Evolutionary conservation across 1,140 invertebrate genomes (phyloP), one percentile per base, ranked within the genome.

Genomic region (Vanessa tameamea): DNA sequence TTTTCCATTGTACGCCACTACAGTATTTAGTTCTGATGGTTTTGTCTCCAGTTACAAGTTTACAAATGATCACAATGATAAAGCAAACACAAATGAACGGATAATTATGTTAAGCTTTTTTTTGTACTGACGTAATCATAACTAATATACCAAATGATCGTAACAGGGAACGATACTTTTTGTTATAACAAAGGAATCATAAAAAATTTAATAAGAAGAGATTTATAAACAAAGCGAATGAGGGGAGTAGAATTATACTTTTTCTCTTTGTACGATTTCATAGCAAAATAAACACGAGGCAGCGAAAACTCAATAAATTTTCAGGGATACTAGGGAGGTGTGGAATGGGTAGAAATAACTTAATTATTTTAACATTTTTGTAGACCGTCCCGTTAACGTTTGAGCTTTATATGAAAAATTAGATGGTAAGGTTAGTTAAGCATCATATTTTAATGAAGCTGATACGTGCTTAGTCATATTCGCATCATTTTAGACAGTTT

Each of bases 401-500:
- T 72, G 64, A 37, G 74, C 48, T 73, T 65, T 71, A 73, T 64
- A 69, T 69, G 67, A 59, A 76, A 67, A 64, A 77, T 51, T 61
- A 76, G 73, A 68, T 55, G 72, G 16, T 55, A 65, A n/a, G 72
- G 72, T 78, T 81, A 81, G 74, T 80, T 37, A 57, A 72, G 76
- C 83, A 79, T 77, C 76, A 83, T 76, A 79, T 82, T 82, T 86
- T 87, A 88, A 87, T 85, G 78, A 82, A 55, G 69, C 64, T 63
- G 73, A 50, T 74, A 78, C 76, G 75, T 82, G 76, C 73, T 51
- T 20, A 37, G 23, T 61, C 53, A 12, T 47, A 82, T 84, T 82
- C 85, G 74, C 78, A 86, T 84, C 82, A 83, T 37, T 37, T 51
- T 51, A 9, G 37, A 51, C 26, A 37, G 26, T 37, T 61, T 57